A percentile compares a stretch with the other conserved stretches of the same genome.
phyloP scores from a whole-genome alignment of 2,888 invertebrate genomes.

The Celastrina argiolus region DNA sequence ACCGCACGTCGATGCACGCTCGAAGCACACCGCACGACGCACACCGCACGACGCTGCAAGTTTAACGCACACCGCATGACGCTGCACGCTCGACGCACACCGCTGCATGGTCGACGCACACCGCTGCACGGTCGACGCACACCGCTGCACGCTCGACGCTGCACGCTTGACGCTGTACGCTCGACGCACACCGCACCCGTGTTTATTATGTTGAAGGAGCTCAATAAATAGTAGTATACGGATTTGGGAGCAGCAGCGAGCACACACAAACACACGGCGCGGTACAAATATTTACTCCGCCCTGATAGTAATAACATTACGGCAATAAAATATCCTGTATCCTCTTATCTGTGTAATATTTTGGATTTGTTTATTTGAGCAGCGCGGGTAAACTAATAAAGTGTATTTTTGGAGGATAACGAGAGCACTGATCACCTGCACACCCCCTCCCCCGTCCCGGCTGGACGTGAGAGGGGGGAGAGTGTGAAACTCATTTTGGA shows the following conservation, averaged over 20 bases:
- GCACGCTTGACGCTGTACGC: no score
- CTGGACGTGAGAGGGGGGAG: not conserved
- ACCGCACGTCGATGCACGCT: no score
- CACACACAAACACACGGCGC: not conserved
- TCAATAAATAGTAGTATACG: not conserved
- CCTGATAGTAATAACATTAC: not conserved
- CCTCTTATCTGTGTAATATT: conserved; percentile 6
- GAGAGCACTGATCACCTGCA: not conserved
- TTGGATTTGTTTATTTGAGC: conserved; percentile 8
- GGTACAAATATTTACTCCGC: conserved; percentile 6
- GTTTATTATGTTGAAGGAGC: not conserved
- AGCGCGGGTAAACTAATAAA: conserved; percentile 5
- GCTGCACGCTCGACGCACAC: no score
- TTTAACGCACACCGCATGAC: no score
- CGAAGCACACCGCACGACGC: no score
- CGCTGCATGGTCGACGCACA: no score
- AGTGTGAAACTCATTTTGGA: no score
- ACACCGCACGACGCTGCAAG: no score
- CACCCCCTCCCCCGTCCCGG: no score
- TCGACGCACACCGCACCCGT: not conserved
- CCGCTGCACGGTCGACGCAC: no score
- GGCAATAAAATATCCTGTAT: conserved; percentile 11
- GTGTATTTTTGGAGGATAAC: not conserved
- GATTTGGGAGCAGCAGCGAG: not conserved
- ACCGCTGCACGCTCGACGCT: no score